A percentile compares a stretch with the other conserved stretches of the same genome.
Conservation (phyloP, 2,888 invertebrate genomes). For the Pelosia muscerda region DNA sequence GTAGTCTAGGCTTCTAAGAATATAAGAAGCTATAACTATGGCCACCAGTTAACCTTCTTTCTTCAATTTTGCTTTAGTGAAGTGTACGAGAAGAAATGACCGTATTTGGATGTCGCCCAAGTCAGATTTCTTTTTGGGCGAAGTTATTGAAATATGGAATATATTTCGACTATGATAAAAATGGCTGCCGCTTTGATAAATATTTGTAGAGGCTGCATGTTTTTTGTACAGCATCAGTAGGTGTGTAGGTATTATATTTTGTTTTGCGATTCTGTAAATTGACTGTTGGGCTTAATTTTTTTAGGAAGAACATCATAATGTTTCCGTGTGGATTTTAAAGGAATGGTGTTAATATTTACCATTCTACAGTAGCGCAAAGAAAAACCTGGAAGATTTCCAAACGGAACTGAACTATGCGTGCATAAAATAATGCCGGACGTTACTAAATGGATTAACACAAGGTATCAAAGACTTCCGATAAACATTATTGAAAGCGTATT, state of each 20-base stretch:
- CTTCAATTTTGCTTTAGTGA: conserved; percentile 41
- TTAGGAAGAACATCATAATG: not conserved
- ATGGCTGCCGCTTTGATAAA: conserved; percentile 37
- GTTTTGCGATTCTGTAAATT: not conserved
- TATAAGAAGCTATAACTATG: not conserved
- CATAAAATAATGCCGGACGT: not conserved
- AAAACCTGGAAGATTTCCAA: not conserved
- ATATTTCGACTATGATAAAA: conserved; percentile 44
- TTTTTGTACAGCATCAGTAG: conserved; percentile 28
- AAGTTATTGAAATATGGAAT: conserved; percentile 61
- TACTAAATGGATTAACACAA: not conserved
- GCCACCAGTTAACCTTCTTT: conserved; percentile 29
- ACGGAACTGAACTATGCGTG: not conserved
- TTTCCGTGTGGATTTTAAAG: not conserved
- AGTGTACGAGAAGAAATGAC: conserved; percentile 46
- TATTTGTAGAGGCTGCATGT: conserved; percentile 55
- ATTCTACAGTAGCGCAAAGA: not conserved
- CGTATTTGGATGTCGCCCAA: conserved; percentile 68
- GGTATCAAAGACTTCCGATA: not conserved
- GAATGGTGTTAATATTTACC: not conserved
- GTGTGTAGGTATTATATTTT: not conserved
- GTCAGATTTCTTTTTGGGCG: conserved; percentile 58
- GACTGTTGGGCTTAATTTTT: not conserved
- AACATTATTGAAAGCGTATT: not conserved
- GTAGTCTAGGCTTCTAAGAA: not conserved